Percentiles rank a stretch among this genome's conserved stretches.
Evolutionary conservation across 2,113 vertebrate species (phyloP).

Genomic region (Ellobius talpinus): DNA sequence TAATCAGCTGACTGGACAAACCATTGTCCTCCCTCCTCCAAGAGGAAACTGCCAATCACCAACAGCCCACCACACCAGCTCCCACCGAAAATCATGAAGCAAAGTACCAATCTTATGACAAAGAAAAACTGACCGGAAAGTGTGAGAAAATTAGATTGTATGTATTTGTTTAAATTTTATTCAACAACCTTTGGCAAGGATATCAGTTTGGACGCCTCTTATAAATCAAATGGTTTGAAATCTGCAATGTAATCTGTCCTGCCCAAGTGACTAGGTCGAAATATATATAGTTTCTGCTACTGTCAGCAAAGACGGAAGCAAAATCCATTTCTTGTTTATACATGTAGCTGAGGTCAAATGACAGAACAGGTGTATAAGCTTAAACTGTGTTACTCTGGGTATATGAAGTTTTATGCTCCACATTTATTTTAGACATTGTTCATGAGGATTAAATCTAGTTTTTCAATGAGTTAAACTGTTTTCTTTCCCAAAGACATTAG

Average conservation of each 20-base stretch:
- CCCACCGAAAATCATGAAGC: neutral
- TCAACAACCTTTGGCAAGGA: conserved; percentile 17
- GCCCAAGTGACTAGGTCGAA: conserved; percentile 47
- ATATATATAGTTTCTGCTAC: conserved; percentile 42
- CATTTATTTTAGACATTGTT: neutral
- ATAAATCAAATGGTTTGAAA: conserved; percentile 40
- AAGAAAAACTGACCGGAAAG: neutral
- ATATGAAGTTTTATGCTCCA: neutral
- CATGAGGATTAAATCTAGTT: neutral
- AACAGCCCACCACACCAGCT: neutral
- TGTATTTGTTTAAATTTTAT: neutral
- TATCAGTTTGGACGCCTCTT: neutral
- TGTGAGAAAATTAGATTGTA: neutral
- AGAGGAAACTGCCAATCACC: neutral
- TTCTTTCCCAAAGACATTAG: conserved; percentile 17
- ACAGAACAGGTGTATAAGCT: neutral
- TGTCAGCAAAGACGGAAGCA: conserved; percentile 5
- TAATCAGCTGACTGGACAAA: neutral
- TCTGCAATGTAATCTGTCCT: conserved; percentile 19
- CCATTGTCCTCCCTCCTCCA: neutral
- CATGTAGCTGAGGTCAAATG: conserved; percentile 30
- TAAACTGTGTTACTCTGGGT: neutral
- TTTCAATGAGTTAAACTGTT: neutral
- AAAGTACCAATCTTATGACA: neutral
- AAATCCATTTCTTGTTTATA: conserved; percentile 35